Conservation (phyloP, 2,113 vertebrate genomes). For the Anolis carolinensis region DNA sequence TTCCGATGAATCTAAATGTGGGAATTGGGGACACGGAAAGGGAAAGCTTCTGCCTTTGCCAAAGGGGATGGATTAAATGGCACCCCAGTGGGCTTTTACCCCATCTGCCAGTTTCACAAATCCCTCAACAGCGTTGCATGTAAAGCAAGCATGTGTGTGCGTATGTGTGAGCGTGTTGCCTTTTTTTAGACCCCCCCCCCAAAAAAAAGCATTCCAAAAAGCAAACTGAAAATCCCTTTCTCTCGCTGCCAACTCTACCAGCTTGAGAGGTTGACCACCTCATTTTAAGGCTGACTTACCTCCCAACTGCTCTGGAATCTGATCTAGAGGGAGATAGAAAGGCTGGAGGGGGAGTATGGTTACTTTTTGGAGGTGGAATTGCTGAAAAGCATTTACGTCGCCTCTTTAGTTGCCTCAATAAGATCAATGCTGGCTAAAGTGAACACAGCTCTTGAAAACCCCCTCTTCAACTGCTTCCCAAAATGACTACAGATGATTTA, state of each 20-base stretch:
- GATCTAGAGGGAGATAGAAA: background rate
- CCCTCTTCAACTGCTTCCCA: too few species aligned
- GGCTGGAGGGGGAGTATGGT: background rate
- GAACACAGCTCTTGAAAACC: background rate
- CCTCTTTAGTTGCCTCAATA: background rate
- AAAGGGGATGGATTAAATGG: constrained; percentile 39
- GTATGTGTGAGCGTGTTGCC: background rate
- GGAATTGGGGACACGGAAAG: constrained; percentile 29
- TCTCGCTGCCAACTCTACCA: constrained; percentile 9
- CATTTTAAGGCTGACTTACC: constrained; percentile 31
- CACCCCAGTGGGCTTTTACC: constrained; percentile 39
- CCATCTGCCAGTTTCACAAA: constrained; percentile 36
- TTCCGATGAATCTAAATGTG: constrained; percentile 38
- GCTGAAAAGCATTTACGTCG: background rate
- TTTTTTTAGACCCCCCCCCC: background rate
- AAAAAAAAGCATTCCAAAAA: background rate
- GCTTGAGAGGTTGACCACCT: constrained; percentile 30
- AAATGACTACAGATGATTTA: too few species aligned
- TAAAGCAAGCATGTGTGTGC: background rate
- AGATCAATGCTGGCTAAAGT: background rate
- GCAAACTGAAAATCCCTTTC: constrained; percentile 9
- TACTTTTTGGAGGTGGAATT: background rate
- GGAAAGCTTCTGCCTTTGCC: constrained; percentile 35
- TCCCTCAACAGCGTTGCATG: constrained; percentile 34
- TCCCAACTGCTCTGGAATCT: constrained; percentile 18